Conservation (phyloP, 1,140 invertebrate genomes). For the Drosophila elegans region DNA sequence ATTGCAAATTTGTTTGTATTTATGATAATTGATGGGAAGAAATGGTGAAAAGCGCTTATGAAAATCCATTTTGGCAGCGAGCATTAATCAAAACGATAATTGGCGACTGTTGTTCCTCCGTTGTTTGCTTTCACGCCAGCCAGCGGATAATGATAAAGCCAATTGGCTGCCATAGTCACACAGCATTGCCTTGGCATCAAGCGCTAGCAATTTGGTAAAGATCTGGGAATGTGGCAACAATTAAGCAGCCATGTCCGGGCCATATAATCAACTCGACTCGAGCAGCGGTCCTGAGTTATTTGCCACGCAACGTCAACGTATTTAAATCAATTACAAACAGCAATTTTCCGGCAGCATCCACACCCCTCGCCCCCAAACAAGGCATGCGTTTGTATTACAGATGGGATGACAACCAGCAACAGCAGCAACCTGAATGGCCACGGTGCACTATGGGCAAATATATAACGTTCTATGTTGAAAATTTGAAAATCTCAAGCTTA, state of each 20-base stretch:
- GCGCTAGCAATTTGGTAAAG: slow-evolving; percentile 45
- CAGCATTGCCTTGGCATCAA: slow-evolving; percentile 9
- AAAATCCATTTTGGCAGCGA: slow-evolving; percentile 74
- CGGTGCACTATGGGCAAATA: neutral
- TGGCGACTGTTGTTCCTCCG: slow-evolving; percentile 63
- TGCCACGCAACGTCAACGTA: slow-evolving; percentile 77
- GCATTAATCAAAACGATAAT: slow-evolving; percentile 78
- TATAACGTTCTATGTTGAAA: too few species aligned
- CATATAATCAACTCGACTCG: slow-evolving; percentile 65
- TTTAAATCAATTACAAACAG: slow-evolving; percentile 83
- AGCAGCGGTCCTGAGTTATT: slow-evolving; percentile 59
- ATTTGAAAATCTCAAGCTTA: neutral
- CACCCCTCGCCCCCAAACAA: slow-evolving; percentile 43
- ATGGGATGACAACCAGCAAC: slow-evolving; percentile 69
- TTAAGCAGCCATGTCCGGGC: slow-evolving; percentile 59
- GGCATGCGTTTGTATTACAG: slow-evolving; percentile 81
- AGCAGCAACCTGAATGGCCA: slow-evolving; percentile 28
- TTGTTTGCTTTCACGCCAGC: slow-evolving; percentile 64
- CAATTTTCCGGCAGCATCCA: slow-evolving; percentile 61
- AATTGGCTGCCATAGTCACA: slow-evolving; percentile 6
- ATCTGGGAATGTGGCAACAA: slow-evolving; percentile 57
- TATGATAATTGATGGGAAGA: slow-evolving; percentile 79
- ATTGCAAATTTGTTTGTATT: slow-evolving; percentile 80
- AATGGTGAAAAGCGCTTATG: slow-evolving; percentile 76
- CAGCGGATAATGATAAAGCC: slow-evolving; percentile 39